Percentiles rank a stretch among this genome's conserved stretches.
These are phyloP conservation scores for Heliconius melpomene DNA, from an alignment of 1,140 invertebrate genomes.

Conservation along the genomic window DNA sequence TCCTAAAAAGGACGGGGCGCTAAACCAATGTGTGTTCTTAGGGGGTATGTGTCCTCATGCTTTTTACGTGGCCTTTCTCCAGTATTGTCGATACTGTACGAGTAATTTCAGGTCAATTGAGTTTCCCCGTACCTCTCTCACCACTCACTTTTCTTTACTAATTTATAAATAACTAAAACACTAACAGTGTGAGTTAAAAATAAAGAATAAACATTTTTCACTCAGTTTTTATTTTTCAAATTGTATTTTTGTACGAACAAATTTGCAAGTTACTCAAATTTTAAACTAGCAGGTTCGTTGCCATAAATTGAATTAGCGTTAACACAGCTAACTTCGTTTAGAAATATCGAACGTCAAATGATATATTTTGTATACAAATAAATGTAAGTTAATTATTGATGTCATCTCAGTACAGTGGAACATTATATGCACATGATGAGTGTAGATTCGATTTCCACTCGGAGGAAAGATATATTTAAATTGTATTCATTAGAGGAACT, in stretches of 20 bases:
- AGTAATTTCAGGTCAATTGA: too few species aligned
- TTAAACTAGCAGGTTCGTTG: background rate
- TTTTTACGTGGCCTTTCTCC: too few species aligned
- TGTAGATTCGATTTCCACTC: background rate
- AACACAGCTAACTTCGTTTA: background rate
- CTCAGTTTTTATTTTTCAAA: background rate
- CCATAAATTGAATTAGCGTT: background rate
- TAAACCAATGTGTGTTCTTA: too few species aligned
- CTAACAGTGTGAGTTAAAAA: background rate
- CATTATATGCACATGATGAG: background rate
- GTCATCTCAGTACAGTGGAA: background rate
- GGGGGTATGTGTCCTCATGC: too few species aligned
- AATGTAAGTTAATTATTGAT: too few species aligned
- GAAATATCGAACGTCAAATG: background rate
- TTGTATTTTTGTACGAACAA: background rate
- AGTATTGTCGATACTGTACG: too few species aligned
- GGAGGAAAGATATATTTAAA: background rate
- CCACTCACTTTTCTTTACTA: too few species aligned
- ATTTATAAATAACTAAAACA: background rate
- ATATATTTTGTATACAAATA: background rate
- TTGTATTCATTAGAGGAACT: too few species aligned
- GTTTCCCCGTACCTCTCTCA: too few species aligned
- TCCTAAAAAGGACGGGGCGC: too few species aligned
- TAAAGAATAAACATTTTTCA: background rate
- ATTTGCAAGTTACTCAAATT: too few species aligned